Evolutionary conservation across 2,888 invertebrate species (phyloP), one percentile per base, ranked within the genome.

Genomic region (Sabellastarte sp.): DNA sequence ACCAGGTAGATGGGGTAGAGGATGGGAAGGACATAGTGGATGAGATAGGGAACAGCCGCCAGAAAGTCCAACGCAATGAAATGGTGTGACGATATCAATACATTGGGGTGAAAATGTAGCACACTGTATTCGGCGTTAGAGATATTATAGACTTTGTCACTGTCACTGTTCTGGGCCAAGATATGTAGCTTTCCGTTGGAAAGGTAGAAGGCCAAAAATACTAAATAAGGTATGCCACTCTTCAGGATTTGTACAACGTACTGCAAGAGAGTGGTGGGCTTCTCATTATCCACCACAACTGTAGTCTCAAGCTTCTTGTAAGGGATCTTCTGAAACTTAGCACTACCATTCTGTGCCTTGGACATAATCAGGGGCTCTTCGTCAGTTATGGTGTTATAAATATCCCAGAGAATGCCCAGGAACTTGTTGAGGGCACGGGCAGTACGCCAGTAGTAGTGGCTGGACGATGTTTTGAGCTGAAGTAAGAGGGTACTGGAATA

Each of bases 11-110:
- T 10, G 2, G 73, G 72, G 31, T 65, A 66, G 33, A 63, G 20
- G 5, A 73, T 32, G 29, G 73, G 73, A 2, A 72, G 52, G 52
- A 59, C 30, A 52, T 72, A 72, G 41, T 72, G 72, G 26, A 66
- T 29, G 24, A 72, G 63, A 62, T 72, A 72, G 24, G 72, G 72
- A 3, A 70, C 28, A 32, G 71, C 70, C 2, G 71, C 41, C 41
- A 71, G 50, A 15, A 72, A 30, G 51, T 72, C 72, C 10, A 71
- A 59, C 31, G 62, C 60, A 20, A 50, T 32, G 29, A 24, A 50
- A 50, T 62, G 61, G 20, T 51, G 5, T 10, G 62, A 53, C 3
- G 69, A 66, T 24, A 72, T 33, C 32, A 69, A 32, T 24, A 53
- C 10, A 30, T 72, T 69, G 10, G 71, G 68, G 2, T 60, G 61